Evolutionary conservation across 2,888 invertebrate species (phyloP), one percentile per base, ranked within the genome.

Genomic region (Agrochola circellaris): DNA sequence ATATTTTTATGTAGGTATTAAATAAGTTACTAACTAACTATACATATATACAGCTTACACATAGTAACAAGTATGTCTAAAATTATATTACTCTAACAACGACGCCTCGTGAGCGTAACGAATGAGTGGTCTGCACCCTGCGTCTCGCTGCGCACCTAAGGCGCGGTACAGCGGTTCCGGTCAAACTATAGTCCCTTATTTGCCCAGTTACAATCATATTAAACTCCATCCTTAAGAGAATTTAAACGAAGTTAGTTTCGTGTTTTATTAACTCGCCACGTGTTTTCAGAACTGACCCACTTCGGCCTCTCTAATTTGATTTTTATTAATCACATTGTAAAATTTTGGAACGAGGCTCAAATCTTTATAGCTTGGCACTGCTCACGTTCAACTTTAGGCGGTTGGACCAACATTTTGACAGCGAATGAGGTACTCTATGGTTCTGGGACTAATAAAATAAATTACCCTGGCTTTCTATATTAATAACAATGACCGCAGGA

Each of bases 281-380:
- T 83, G 83, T 69, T 76, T 54, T 76, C 61, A 17, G 74, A 62
- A 60, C 69, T 83, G 83, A 83, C 86, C 83, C 54, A 86, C 54
- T 83, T 86, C 38, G n/a, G 69, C 17, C 51, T 72, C 68, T 64
- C 56, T 83, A 77, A 86, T 83, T 82, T 42, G 74, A 86, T 83
- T 86, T 82, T 77, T 83, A 77, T 61, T 73, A 73, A 82, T 77
- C 67, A 70, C 86, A 70, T 82, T 86, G 77, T 64, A 56, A 58
- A 58, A 60, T 74, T 82, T 66, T 72, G 42, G 69, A 85, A 76
- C 72, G 66, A 58, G 54, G 66, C 68, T 54, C 30, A 42, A 66
- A 67, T 68, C 45, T 82, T 71, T 60, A 51, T 56, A 17, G 58
- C 23, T 48, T 54, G 51, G 45, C 51, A 20, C 34, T 48, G 30